Evolutionary conservation across 2,113 vertebrate genomes (phyloP).

Genomic region (Heterochromis multidens): DNA sequence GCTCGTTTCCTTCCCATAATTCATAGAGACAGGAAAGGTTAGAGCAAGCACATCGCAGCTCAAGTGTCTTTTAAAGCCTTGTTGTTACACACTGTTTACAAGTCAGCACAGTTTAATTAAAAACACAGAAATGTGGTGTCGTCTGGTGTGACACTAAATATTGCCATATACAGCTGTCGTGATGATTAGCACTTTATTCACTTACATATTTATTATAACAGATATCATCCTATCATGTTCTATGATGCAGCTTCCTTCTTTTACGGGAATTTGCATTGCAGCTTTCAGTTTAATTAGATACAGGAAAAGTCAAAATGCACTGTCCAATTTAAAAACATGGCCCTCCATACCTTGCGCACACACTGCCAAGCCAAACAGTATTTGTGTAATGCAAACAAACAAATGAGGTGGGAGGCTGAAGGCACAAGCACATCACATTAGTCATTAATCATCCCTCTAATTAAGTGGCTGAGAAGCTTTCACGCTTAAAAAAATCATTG

Average conservation of each 20-base stretch:
- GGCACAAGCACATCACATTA: background rate
- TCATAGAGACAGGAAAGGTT: slow-evolving; percentile 58
- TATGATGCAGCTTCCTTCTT: background rate
- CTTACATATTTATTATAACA: background rate
- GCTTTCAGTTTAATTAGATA: background rate
- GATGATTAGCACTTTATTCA: background rate
- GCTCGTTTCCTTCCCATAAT: slow-evolving; percentile 41
- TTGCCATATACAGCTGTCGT: background rate
- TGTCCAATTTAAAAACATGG: background rate
- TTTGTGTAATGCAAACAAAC: background rate
- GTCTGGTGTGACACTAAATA: background rate
- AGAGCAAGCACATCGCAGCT: background rate
- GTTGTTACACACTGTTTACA: slow-evolving; percentile 7
- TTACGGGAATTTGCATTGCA: background rate
- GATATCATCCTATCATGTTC: background rate
- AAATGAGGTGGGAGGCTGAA: background rate
- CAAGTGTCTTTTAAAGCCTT: slow-evolving; percentile 15
- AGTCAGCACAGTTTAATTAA: background rate
- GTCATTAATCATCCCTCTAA: slow-evolving; percentile 4
- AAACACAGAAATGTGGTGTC: background rate
- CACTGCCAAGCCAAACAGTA: background rate
- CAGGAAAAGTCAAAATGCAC: background rate
- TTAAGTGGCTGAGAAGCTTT: background rate
- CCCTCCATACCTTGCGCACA: background rate
- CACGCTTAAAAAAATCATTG: background rate